Evolutionary conservation across 2,797 vertebrate species (phyloP).

Genomic region (Bucorvus abyssinicus): DNA sequence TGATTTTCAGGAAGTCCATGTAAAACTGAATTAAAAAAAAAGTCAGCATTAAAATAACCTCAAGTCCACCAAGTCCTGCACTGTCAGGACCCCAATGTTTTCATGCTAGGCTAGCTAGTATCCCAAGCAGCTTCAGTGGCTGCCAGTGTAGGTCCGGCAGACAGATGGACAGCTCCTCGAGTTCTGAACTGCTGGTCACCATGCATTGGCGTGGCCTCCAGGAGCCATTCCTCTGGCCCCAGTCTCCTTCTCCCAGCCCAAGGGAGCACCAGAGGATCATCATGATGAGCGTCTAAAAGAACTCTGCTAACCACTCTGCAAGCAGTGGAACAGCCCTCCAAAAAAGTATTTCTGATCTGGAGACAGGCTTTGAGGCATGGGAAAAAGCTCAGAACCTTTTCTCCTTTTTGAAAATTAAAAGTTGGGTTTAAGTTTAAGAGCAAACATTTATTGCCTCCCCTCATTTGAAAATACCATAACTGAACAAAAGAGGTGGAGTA

Average conservation of each 20-base stretch:
- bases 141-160: accelerated
- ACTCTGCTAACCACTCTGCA: neutral
- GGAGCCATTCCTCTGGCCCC: neutral
- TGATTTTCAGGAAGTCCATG: neutral
- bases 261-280: neutral
- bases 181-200: neutral
- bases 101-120: neutral
- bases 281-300: neutral
- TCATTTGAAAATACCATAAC: neutral
- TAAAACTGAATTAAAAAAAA: neutral
- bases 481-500: neutral
- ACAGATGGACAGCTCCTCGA: neutral
- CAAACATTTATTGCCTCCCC: neutral
- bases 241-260: neutral
- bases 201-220: accelerated
- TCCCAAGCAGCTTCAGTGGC: accelerated
- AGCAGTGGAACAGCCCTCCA: neutral
- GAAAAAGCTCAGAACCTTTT: neutral
- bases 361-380: neutral
- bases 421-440: neutral
- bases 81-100: accelerated
- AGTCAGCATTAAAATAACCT: neutral
- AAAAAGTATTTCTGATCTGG: neutral
- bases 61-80: neutral
- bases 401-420: neutral